Evolutionary conservation across 2,797 vertebrate genomes (phyloP).

Genomic region (Carcharodon carcharias): DNA sequence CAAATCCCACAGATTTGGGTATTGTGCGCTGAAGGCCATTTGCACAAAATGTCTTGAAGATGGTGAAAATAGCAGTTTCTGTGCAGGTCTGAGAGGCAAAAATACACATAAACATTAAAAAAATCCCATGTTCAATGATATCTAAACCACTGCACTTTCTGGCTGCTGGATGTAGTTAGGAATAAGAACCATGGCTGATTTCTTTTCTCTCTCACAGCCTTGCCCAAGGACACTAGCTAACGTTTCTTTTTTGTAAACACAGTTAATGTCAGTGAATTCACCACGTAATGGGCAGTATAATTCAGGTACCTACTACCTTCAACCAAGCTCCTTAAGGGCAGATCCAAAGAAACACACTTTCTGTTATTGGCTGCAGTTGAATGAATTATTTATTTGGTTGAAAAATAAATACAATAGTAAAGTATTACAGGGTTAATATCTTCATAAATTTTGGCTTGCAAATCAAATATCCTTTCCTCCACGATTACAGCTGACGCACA

Average conservation of each 20-base stretch:
- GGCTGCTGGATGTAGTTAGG: background rate
- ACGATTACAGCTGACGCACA: background rate
- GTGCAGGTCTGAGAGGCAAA: background rate
- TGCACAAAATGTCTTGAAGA: background rate
- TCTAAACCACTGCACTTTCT: background rate
- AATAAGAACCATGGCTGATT: background rate
- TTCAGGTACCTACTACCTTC: background rate
- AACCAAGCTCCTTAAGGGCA: background rate
- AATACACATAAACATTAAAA: background rate
- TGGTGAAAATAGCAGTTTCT: background rate
- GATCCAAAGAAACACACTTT: background rate
- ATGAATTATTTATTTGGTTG: background rate
- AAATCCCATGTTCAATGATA: background rate
- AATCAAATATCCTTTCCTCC: background rate
- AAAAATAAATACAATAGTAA: background rate
- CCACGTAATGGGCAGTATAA: background rate
- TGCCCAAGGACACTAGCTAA: background rate
- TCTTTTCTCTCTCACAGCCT: background rate
- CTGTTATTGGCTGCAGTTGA: background rate
- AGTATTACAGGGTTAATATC: background rate
- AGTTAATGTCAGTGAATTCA: background rate
- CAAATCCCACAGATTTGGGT: background rate
- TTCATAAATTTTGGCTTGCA: background rate
- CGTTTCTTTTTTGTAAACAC: background rate
- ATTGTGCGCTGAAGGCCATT: background rate